Evolutionary conservation across 1,140 invertebrate genomes (phyloP), one percentile per base, ranked within the genome.

Genomic region (Parasteatoda tepidariorum): DNA sequence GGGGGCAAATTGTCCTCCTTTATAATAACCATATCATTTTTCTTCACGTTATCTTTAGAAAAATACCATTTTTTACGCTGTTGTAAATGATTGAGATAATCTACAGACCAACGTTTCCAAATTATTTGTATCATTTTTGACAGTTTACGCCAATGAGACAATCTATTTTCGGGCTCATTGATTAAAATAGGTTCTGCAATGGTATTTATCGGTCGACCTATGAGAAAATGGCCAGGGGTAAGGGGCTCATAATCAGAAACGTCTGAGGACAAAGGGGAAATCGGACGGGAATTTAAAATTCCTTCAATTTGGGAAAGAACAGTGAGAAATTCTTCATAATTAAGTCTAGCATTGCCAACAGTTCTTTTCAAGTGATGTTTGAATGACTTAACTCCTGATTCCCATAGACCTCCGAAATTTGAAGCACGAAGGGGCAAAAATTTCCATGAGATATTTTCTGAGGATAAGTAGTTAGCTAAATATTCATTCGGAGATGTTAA

Each of bases 1-100:
- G n/a, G n/a, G n/a, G n/a, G n/a, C n/a, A n/a, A n/a, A n/a, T n/a
- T n/a, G n/a, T n/a, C n/a, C 87, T 92, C 93, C 0, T 92, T 89
- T 0, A 85, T 89, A 38, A 86, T 86, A 13, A 88, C 88, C 57
- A 88, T 89, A 28, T 70, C 86, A 61, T n/a, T n/a, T n/a, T n/a
- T n/a, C n/a, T n/a, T n/a, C n/a, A n/a, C n/a, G n/a, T n/a, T n/a
- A n/a, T n/a, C n/a, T n/a, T 48, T 78, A 24, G 85, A 86, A 22
- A 48, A 85, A 26, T 64, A 70, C 6, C 76, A 59, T 57, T 75
- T 84, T 28, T 18, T 33, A 59, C 18, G 41, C 15, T 41, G 33
- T 41, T 3, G 62, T 4, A 24, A 74, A 11, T 11, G 11, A 31
- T 41, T 2, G 18, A 30, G n/a, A n/a, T n/a, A n/a, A n/a, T n/a